Evolutionary conservation across 2,888 invertebrate species (phyloP), one percentile per base, ranked within the genome.

Genomic region (Rhagonycha lutea): DNA sequence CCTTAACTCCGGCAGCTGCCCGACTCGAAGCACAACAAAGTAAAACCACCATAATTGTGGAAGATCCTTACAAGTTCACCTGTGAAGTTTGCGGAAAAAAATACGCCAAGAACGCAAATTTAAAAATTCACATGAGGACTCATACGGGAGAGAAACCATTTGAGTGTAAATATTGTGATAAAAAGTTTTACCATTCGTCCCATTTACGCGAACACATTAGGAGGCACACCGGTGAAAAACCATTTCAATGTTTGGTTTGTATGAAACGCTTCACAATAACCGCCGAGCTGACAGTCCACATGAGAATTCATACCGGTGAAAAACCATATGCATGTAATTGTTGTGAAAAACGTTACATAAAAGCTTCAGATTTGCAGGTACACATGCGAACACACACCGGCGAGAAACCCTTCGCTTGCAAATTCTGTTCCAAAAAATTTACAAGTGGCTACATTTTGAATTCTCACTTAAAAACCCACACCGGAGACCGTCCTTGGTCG

Each of bases 381-480:
- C 91, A 91, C 79, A 87, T 90, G 83, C 85, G 86, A 0, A 86
- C 86, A 0, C 87, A 87, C 76, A 87, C 87, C 4, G 87, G 87
- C 4, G 87, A 87, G 78, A 86, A 86, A 78, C 87, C 87, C 0
- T 87, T 85, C 74, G 79, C 79, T 61, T 87, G 87, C 71, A 79
- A 81, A 0, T 83, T 83, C 61, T 87, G 87, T 75, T 85, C 84
- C 4, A 86, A 86, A 84, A 91, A 91, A 74, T 92, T 92, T 82
- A 90, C 91, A 0, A 91, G 91, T 85, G 89, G 90, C 77, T 91
- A 91, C 70, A 91, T 92, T 2, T 87, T 91, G 18, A 91, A 89
- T 81, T 91, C 91, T 0, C 92, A 92, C 81, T 88, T 89, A 70
- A 90, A 91, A 81, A 91, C 90, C 5, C 92, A 92, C 85, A 91